These are phyloP conservation scores for Trissolcus basalis DNA, from an alignment of 1,140 invertebrate genomes.

Conservation along the genomic window DNA sequence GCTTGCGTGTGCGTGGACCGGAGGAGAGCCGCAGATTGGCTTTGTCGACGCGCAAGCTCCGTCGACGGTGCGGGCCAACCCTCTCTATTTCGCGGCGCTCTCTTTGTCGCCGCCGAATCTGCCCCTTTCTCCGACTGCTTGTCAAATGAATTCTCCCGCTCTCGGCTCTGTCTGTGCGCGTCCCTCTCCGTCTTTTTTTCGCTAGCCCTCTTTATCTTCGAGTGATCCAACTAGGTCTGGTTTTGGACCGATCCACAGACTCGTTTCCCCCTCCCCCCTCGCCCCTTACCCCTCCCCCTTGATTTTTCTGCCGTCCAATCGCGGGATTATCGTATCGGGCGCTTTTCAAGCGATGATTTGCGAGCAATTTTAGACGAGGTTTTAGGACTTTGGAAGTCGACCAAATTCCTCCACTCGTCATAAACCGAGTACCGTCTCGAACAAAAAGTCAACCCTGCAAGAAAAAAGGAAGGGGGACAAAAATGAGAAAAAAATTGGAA, in stretches of 20 bases:
- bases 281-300: background rate
- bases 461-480: background rate
- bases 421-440: conserved; percentile 25
- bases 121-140: conserved; percentile 48
- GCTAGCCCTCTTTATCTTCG: conserved; percentile 44
- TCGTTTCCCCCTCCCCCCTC: conserved; percentile 16
- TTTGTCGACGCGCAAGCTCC: conserved; percentile 68
- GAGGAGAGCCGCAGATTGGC: conserved; percentile 69
- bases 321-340: conserved; percentile 19
- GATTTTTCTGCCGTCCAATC: conserved; percentile 23
- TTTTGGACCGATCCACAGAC: conserved; percentile 54
- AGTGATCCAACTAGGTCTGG: conserved; percentile 47
- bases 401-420: conserved; percentile 34
- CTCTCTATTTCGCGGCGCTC: conserved; percentile 42
- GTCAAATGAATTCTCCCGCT: conserved; percentile 45
- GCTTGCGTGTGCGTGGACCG: conserved; percentile 64
- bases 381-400: conserved; percentile 9
- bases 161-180: conserved; percentile 13
- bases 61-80: conserved; percentile 38
- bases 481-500: background rate
- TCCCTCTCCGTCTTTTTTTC: conserved; percentile 23
- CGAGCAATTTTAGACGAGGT: conserved; percentile 17
- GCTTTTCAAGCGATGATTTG: conserved; percentile 3
- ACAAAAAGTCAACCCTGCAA: conserved; percentile 23
- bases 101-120: conserved; percentile 42